Evolutionary conservation across 2,113 vertebrate species (phyloP), one percentile per base, ranked within the genome.

Genomic region (Riparia riparia): DNA sequence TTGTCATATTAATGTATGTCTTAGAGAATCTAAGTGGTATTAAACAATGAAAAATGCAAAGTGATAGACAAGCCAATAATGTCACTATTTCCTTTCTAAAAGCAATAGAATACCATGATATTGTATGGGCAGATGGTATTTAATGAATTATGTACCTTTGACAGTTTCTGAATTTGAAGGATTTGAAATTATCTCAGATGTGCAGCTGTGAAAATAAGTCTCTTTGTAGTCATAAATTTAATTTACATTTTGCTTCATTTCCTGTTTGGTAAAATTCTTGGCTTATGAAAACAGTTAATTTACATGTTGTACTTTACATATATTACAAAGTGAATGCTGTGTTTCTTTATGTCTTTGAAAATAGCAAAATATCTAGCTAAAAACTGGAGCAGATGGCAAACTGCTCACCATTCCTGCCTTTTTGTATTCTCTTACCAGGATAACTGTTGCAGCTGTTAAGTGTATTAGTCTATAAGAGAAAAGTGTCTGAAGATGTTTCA

Each of bases 191-290:
- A 63, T 93, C 42, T 82, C 72, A 74, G 22, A 82, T 61, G 22
- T 79, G 31, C 82, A 93, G 42, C 85, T 90, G 64, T 70, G 71
- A 77, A 92, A 93, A 64, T 80, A 85, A 65, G 20, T 37, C 58
- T 34, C 76, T 96, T 93, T 97, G 66, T 74, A 64, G 81, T 90
- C 39, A 26, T 53, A 50, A 42, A 32, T 85, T 72, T 77, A 83
- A 95, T 90, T 95, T 95, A n/a, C 64, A 47, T 95, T 90, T 96
- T 89, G 42, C 47, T 95, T 93, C 9, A 29, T 81, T 95, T 95
- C 91, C 86, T 95, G 86, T 92, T 97, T 69, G 29, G 79, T 95
- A 57, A 61, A 93, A 72, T n/a, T 85, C 42, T 80, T 26, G 72
- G 31, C 58, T 85, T 88, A 49, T 49, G 79, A 65, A 88, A 92